Percentiles rank a stretch among this genome's conserved stretches.
Evolutionary conservation across 2,113 vertebrate genomes (phyloP).

Genomic region (Boleophthalmus pectinirostris): DNA sequence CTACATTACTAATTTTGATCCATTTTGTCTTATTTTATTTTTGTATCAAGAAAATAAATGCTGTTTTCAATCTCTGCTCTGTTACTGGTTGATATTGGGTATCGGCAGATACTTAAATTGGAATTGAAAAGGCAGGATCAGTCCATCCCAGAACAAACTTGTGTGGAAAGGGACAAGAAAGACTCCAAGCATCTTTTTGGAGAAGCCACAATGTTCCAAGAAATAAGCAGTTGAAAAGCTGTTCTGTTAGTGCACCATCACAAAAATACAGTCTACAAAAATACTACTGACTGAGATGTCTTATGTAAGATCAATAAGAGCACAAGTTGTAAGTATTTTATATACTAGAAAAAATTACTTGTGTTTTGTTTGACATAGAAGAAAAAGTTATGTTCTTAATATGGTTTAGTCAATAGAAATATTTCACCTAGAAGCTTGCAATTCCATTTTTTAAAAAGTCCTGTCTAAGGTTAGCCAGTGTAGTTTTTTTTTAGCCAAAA

Average conservation of each 20-base stretch:
- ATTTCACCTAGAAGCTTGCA: neutral
- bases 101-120: no score
- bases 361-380: no score
- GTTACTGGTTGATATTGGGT: no score
- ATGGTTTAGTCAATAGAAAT: neutral
- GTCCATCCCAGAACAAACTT: no score
- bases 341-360: no score
- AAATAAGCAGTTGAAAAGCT: neutral
- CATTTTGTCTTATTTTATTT: no score
- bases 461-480: neutral
- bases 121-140: no score
- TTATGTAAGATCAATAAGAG: neutral
- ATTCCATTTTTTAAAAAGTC: neutral
- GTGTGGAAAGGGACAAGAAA: neutral
- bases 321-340: neutral
- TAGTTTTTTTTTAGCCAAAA: slow-evolving; percentile 16
- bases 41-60: no score
- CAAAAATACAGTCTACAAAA: neutral
- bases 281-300: neutral
- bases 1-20: no score
- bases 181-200: neutral
- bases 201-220: neutral
- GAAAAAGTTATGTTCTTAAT: neutral
- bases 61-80: no score
- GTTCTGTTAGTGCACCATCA: neutral